A percentile compares a stretch with the other conserved stretches of the same genome.
Conservation (phyloP, 1,140 invertebrate species). For the Euglossa dilemma region DNA sequence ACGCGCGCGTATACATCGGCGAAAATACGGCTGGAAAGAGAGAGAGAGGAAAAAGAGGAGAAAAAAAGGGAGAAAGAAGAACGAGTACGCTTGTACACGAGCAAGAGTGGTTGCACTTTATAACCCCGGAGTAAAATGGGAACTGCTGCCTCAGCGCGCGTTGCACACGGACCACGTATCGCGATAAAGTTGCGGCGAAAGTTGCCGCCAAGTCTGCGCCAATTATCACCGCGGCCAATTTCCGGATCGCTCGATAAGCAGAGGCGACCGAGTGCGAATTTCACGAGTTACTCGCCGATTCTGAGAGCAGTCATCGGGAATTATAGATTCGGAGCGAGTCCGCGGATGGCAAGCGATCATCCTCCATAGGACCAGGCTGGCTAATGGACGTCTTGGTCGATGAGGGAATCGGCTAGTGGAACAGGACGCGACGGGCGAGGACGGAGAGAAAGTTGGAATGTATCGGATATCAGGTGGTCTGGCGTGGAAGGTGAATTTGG, state of each 20-base stretch:
- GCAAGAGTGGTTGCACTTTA: background rate
- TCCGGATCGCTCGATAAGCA: background rate
- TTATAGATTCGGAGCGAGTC: too few relatives aligned
- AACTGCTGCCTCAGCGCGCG: background rate
- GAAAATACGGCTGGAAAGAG: background rate
- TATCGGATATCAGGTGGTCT: slow-evolving; percentile 38
- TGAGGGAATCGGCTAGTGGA: too few relatives aligned
- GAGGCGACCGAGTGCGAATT: background rate
- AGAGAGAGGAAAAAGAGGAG: too few relatives aligned
- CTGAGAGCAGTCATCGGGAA: too few relatives aligned
- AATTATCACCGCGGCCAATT: background rate
- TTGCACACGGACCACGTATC: background rate
- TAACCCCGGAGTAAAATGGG: background rate
- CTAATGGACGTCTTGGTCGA: too few relatives aligned
- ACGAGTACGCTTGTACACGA: background rate
- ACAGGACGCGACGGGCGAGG: too few relatives aligned
- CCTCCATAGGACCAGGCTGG: too few relatives aligned
- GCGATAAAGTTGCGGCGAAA: background rate
- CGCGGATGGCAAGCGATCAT: background rate
- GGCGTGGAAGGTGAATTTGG: slow-evolving; percentile 47
- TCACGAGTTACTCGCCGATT: background rate
- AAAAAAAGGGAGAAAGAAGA: too few relatives aligned
- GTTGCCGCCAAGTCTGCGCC: background rate
- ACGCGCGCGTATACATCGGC: too few relatives aligned
- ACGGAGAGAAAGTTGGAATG: background rate